These are phyloP conservation scores for Scaptomyza flava DNA, from an alignment of 2,888 invertebrate genomes.

Conservation along the genomic window DNA sequence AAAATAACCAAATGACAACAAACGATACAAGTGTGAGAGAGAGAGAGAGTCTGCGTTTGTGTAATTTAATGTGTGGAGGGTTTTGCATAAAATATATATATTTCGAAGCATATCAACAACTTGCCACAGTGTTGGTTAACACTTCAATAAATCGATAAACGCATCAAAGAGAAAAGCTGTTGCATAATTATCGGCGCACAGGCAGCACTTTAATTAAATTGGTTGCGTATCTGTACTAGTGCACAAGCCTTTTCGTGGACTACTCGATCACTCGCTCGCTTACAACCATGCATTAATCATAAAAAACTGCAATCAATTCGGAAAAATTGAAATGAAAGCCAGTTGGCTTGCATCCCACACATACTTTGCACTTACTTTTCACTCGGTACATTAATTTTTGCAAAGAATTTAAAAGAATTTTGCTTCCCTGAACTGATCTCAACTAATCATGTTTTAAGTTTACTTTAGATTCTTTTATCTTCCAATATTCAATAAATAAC, in stretches of 20 bases:
- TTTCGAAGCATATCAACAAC: constrained; percentile 59
- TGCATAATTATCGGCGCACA: constrained; percentile 71
- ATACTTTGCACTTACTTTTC: constrained; percentile 14
- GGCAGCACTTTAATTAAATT: constrained; percentile 60
- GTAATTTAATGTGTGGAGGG: constrained; percentile 8
- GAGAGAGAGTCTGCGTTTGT: constrained; percentile 4
- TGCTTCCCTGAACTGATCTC: no score
- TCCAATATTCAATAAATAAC: not conserved
- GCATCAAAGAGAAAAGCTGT: constrained; percentile 76
- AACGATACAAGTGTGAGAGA: constrained; percentile 2
- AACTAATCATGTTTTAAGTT: no score
- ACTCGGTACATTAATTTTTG: constrained; percentile 24
- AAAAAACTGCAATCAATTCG: constrained; percentile 75
- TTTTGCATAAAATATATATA: constrained; percentile 19
- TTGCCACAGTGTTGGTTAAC: constrained; percentile 73
- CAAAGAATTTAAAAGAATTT: not conserved
- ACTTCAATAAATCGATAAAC: constrained; percentile 79
- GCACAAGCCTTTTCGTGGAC: constrained; percentile 8
- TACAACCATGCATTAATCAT: constrained; percentile 51
- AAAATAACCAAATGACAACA: constrained; percentile 44
- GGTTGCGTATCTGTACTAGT: constrained; percentile 36
- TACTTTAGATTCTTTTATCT: no score
- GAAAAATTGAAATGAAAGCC: constrained; percentile 50
- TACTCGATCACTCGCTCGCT: not conserved
- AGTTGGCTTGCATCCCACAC: constrained; percentile 41